phyloP scores from a whole-genome alignment of 2,888 invertebrate species.

The Plutella xylostella region DNA sequence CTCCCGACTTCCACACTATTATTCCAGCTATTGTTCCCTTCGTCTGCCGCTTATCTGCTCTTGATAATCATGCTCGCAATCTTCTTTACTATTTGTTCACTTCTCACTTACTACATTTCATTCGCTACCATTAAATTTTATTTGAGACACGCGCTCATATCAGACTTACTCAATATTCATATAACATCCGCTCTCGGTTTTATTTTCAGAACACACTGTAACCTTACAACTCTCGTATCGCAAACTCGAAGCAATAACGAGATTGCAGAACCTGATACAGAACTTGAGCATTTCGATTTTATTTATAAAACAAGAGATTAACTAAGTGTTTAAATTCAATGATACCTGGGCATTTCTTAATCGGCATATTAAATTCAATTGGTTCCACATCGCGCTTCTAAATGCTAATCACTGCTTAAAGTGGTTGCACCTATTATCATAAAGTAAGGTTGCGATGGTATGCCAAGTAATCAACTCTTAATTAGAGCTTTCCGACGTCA shows the following conservation, averaged over 20 bases:
- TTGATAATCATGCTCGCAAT: conserved; percentile 1
- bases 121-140: not conserved
- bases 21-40: conserved; percentile 1
- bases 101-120: not conserved
- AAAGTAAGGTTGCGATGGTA: conserved; percentile 25
- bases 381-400: conserved; percentile 11
- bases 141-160: conserved; percentile 8
- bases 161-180: conserved; percentile 20
- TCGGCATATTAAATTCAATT: conserved; percentile 23
- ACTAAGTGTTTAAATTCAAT: too few species aligned
- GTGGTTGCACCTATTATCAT: conserved; percentile 22
- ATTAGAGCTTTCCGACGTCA: conserved; percentile 24
- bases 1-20: conserved; percentile 49
- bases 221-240: not conserved
- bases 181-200: conserved; percentile 5
- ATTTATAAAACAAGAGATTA: conserved; percentile 10
- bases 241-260: conserved; percentile 6
- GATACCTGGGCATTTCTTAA: conserved; percentile 9
- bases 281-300: not conserved
- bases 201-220: not conserved
- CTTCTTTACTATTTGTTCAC: not conserved
- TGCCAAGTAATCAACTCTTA: conserved; percentile 29
- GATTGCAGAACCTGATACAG: not conserved
- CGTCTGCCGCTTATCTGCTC: not conserved
- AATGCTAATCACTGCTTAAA: conserved; percentile 24